Base-by-base conservation (phyloP, 2,113 vertebrate species). In the Zapornia atra region DNA sequence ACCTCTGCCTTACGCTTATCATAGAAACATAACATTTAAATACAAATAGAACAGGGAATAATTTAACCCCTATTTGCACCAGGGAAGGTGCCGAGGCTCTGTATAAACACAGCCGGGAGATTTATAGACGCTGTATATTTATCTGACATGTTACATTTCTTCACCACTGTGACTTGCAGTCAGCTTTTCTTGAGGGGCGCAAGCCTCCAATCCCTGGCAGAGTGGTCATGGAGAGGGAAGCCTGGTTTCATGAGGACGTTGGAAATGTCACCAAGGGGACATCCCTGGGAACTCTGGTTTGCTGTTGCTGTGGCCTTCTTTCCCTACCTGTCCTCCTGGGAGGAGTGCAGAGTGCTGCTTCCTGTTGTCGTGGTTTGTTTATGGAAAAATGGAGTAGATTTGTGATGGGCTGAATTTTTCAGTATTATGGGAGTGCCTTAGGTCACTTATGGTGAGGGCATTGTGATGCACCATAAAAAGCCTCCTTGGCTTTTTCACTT, bases 21-120 rank as follows among this genome's bases (percentile, higher is more conserved):
- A 81, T 75, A 48, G 84, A 96, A 97, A 94, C 86, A 89, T 91
- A 96, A 93, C 94, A 97, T 97, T 97, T 96, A 96, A 97, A 97
- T 97, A 97, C 82, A 97, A 97, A 96, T 94, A 93, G 96, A 96
- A 97, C 79, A 71, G 66, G 71, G 93, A 96, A 97, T 97, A 97
- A 97, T 97, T 97, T 97, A 97, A 97, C 97, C 95, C 94, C 92
- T 97, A 46, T 97, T 97, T 96, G 85, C 96, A 86, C 96, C 20
- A 26, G 10, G 31, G 75, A 93, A 95, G 82, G 92, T 94, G 82
- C 60, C 0, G 4, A 91, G 76, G 64, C 86, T 97, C 92, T 20
- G 0, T 83, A 94, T 87, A 97, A 97, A 96, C 86, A 92, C 86
- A 75, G 61, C 46, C 11, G 0, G 38, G 77, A 86, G 50, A 66